Conservation (phyloP, 1,140 invertebrate species). For the Sycophila sp. region DNA sequence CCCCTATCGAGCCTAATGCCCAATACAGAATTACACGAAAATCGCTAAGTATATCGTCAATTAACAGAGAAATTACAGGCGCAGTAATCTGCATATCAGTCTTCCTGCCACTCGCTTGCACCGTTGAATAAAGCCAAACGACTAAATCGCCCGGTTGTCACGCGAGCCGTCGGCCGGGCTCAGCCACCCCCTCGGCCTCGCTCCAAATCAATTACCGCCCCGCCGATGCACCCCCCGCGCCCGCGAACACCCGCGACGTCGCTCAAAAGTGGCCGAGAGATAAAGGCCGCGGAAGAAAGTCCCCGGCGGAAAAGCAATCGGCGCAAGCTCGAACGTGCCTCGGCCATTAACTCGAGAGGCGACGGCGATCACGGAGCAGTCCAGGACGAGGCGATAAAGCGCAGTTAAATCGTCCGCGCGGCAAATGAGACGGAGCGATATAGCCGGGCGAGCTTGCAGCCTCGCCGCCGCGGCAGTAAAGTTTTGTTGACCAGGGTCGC, state of each 20-base stretch:
- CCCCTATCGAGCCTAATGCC: too few species aligned
- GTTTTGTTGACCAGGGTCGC: slow-evolving; percentile 44
- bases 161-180: background rate
- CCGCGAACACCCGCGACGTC: slow-evolving; percentile 1
- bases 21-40: too few species aligned
- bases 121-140: background rate
- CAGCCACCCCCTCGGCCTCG: background rate
- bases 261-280: slow-evolving; percentile 24
- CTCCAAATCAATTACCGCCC: background rate
- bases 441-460: background rate
- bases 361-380: slow-evolving; percentile 27
- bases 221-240: too few species aligned
- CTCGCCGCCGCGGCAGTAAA: slow-evolving; percentile 24
- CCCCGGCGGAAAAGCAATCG: background rate
- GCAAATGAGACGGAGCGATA: background rate
- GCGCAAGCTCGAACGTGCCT: slow-evolving; percentile 24
- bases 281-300: background rate
- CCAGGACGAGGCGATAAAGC: slow-evolving; percentile 31
- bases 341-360: slow-evolving; percentile 33
- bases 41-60: background rate
- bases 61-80: background rate
- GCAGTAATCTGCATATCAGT: background rate
- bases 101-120: background rate
- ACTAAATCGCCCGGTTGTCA: background rate
- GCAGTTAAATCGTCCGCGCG: slow-evolving; percentile 19